A percentile compares a stretch with the other conserved stretches of the same genome.
phyloP scores from a whole-genome alignment of 2,888 invertebrate species.

The Elysia crispata region DNA sequence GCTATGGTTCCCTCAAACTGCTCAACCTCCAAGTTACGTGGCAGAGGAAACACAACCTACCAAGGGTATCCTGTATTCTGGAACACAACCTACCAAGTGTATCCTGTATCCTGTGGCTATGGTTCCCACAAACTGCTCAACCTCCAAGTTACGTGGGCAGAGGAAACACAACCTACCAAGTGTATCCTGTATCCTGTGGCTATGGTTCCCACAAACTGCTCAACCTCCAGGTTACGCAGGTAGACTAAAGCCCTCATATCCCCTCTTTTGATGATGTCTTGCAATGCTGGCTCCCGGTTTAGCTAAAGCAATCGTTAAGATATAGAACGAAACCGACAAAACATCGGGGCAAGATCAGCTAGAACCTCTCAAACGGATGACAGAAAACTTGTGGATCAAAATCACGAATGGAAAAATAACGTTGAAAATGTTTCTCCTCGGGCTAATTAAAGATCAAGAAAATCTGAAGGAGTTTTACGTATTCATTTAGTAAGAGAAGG shows the following conservation, averaged over 20 bases:
- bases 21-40: conserved; percentile 31
- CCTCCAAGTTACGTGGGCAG: conserved; percentile 20
- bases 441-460: no score
- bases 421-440: no score
- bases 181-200: conserved; percentile 34
- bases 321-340: no score
- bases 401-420: no score
- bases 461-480: no score
- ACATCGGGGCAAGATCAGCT: no score
- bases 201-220: background rate
- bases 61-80: background rate
- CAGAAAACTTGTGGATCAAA: no score
- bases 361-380: no score
- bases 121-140: conserved; percentile 4
- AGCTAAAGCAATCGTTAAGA: no score
- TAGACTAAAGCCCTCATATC: conserved; percentile 29
- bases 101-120: background rate
- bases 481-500: no score
- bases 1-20: background rate
- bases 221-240: conserved; percentile 30
- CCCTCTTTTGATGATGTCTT: background rate
- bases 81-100: background rate
- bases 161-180: conserved; percentile 38
- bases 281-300: conserved; percentile 18
- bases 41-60: background rate